These are phyloP conservation scores for Trilocha varians DNA, from an alignment of 2,888 invertebrate genomes.

Conservation along the genomic window DNA sequence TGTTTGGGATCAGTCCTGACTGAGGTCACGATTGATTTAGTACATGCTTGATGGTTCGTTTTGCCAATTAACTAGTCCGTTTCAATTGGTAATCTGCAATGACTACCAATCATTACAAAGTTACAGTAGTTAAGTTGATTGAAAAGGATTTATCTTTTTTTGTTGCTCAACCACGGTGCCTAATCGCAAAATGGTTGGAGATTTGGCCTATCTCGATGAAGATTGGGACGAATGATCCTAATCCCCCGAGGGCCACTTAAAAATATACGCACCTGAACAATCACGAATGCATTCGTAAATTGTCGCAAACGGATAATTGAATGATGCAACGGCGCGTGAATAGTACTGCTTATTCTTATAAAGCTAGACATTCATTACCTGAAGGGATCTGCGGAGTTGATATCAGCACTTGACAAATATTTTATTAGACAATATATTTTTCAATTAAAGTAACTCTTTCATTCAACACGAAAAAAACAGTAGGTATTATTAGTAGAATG, in stretches of 20 bases:
- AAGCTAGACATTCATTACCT: background rate
- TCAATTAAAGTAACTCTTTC: no score
- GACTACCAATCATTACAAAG: slow-evolving; percentile 2
- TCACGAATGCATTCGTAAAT: slow-evolving; percentile 19
- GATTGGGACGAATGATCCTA: background rate
- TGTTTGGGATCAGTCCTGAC: slow-evolving; percentile 44
- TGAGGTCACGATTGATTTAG: slow-evolving; percentile 44
- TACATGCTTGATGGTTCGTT: slow-evolving; percentile 19
- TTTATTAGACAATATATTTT: no score
- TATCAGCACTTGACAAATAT: no score
- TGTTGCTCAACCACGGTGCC: background rate
- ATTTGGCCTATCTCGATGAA: background rate
- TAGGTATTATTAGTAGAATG: no score
- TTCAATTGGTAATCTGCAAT: background rate
- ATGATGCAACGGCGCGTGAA: slow-evolving; percentile 19
- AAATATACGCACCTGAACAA: slow-evolving; percentile 21
- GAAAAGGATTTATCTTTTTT: background rate
- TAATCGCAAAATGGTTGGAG: background rate
- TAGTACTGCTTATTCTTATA: background rate
- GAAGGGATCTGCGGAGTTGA: background rate
- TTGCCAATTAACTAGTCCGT: slow-evolving; percentile 20
- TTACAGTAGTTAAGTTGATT: slow-evolving; percentile 1
- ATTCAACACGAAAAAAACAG: no score
- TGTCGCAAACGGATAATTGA: slow-evolving; percentile 29
- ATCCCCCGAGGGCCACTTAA: slow-evolving; percentile 25